phyloP scores from a whole-genome alignment of 2,113 vertebrate species.

The Microtus richardsoni region DNA sequence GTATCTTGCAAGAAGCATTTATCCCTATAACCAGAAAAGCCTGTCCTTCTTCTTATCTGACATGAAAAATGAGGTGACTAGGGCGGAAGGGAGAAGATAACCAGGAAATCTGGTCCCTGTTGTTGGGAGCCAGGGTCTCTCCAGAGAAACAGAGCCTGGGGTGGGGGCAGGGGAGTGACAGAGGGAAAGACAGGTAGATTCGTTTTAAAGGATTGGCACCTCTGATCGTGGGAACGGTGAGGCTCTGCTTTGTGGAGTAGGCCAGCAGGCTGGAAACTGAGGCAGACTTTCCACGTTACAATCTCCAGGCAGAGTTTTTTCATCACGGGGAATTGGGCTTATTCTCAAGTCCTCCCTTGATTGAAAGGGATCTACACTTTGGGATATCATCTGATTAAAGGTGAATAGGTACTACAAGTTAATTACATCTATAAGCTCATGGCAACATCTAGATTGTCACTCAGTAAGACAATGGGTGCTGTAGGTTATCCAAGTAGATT shows the following conservation, averaged over 20 bases:
- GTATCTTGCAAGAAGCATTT: constrained; percentile 7
- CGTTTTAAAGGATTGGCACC: not conserved
- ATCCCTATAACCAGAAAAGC: constrained; percentile 29
- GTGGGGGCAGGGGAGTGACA: rapidly evolving
- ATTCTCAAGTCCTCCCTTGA: not conserved
- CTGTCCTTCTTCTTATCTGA: not conserved
- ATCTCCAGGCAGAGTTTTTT: not conserved
- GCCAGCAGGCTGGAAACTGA: not conserved
- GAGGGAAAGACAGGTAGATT: not conserved
- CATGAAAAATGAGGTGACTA: constrained; percentile 48
- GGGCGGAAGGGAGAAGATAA: not conserved
- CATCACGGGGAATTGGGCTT: not conserved
- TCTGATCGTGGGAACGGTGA: not conserved
- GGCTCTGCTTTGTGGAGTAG: not conserved
- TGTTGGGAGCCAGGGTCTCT: not conserved
- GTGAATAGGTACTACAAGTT: not conserved
- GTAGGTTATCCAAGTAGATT: not conserved
- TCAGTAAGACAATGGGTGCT: not conserved
- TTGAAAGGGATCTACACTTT: not conserved
- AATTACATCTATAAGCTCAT: not conserved
- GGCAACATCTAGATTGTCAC: not conserved
- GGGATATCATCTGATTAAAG: not conserved
- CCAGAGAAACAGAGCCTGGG: not conserved
- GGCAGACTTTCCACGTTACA: not conserved
- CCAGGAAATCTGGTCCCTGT: not conserved